Evolutionary conservation across 2,113 vertebrate species (phyloP), one percentile per base, ranked within the genome.

Genomic region (Brachypteracias leptosomus): DNA sequence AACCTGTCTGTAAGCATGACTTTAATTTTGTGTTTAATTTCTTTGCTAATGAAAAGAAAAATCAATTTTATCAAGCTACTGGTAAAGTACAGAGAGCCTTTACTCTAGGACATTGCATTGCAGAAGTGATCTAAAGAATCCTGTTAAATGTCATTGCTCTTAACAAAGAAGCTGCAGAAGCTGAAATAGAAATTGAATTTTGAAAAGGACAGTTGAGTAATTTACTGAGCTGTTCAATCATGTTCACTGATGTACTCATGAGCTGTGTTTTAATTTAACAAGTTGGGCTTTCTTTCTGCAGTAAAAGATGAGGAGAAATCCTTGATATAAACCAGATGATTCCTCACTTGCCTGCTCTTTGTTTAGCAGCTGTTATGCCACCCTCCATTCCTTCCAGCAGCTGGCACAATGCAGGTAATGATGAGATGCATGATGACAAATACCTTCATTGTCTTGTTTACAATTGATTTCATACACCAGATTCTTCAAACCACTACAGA

Each of bases 41-140:
- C n/a, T 91, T 83, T 90, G 46, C 63, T 90, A 96, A 95, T 75
- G 79, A 93, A 93, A 96, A 90, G 84, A 85, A 94, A 96, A 93
- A 94, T 89, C 67, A 76, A 71, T 87, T 95, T 89, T 95, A 85
- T 90, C 61, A 75, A 92, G 86, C 49, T 95, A 58, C 63, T 67
- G 47, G 29, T 89, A 52, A 81, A 92, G 42, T 59, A 91, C 58
- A 76, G 85, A 89, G 59, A 92, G 47, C 20, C 2, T 81, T 95
- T 93, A 81, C 61, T 78, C 91, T 95, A 95, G 93, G 73, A 90
- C 54, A 73, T 62, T 70, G 71, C 74, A 49, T 95, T 95, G 72
- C 47, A 90, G 65, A 92, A 93, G 36, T 42, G 79, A 96, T 81
- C 88, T 93, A 81, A 96, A 92, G 92, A 94, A 84, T 94, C 54